Percentiles rank a stretch among this genome's conserved stretches.
Conservation (phyloP, 2,113 vertebrate species). For the Dipodomys stephensi region DNA sequence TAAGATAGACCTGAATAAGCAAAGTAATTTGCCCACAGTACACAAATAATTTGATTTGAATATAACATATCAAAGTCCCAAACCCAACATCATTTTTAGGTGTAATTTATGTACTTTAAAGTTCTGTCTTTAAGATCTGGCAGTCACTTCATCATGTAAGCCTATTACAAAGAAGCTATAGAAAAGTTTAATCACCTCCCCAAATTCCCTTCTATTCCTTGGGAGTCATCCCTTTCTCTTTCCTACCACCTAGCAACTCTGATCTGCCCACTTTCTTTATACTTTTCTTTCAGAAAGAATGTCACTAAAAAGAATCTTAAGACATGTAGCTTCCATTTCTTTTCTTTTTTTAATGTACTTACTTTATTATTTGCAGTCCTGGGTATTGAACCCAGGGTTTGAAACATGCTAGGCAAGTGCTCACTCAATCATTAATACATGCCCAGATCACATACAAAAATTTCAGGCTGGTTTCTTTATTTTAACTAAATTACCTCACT, state of each 20-base stretch:
- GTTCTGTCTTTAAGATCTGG: neutral
- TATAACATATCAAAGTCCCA: conserved; percentile 17
- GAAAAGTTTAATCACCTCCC: neutral
- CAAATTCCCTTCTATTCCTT: neutral
- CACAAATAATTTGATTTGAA: conserved; percentile 37
- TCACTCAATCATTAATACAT: neutral
- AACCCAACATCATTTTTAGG: neutral
- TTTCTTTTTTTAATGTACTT: no score
- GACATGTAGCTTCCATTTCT: neutral
- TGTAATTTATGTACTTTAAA: neutral
- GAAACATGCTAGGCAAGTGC: neutral
- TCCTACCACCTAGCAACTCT: neutral
- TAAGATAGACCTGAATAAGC: conserved; percentile 5
- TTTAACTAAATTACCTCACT: neutral
- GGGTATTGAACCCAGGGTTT: neutral
- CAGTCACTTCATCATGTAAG: neutral
- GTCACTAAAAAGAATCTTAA: neutral
- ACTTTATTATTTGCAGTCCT: neutral
- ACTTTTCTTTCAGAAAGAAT: conserved; percentile 13
- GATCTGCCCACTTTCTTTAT: neutral
- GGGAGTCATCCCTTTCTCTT: neutral
- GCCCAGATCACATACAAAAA: neutral
- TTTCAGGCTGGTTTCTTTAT: conserved; percentile 24
- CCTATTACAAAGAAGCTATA: neutral
- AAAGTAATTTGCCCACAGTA: conserved; percentile 38